Base-by-base conservation (phyloP, 1,140 invertebrate species). In the Laodelphax striatellus region DNA sequence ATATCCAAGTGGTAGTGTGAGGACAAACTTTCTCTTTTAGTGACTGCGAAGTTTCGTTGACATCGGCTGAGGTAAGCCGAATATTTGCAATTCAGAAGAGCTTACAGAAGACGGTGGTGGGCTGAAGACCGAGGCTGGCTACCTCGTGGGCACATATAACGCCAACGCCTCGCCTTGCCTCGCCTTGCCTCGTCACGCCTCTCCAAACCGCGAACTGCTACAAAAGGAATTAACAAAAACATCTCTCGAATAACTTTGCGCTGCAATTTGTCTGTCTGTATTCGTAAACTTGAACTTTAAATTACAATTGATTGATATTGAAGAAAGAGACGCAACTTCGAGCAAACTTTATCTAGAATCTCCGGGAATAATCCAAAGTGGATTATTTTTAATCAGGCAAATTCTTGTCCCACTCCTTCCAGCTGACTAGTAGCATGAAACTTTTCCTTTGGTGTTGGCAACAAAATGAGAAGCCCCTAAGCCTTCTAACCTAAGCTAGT, bases 31-130 rank as follows among this genome's bases (percentile, higher is more conserved):
- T 50, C 46, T 50, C 46, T 50, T 50, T 50, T 50, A 50, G 46
- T 22, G 6, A 50, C 46, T 19, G 21, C 21, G 14, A 50, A 50
- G 46, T 50, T 50, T 50, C 16, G 46, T 50, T 50, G 46, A 50
- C 46, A 50, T 50, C 46, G 16, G 46, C 21, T 19, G 46, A 50
- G 46, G 46, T 17, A 50, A 50, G 46, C 46, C 21, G 46, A 50
- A 50, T 50, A 50, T 50, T 50, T 50, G 46, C 46, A 50, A 50
- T 50, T 50, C 46, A 50, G 46, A 50, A 50, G 46, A 50, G 46
- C 46, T 50, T 50, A 19, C 46, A 22, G 16, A 50, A 50, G 46
- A 17, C 16, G 16, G 16, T 17, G 46, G 46, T 38, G 34, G 34
- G 34, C 34, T 11, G 3, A 9, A 38, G 34, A 9, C 9, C 10